Evolutionary conservation across 2,888 invertebrate genomes (phyloP).

Genomic region (Julus scanicus): DNA sequence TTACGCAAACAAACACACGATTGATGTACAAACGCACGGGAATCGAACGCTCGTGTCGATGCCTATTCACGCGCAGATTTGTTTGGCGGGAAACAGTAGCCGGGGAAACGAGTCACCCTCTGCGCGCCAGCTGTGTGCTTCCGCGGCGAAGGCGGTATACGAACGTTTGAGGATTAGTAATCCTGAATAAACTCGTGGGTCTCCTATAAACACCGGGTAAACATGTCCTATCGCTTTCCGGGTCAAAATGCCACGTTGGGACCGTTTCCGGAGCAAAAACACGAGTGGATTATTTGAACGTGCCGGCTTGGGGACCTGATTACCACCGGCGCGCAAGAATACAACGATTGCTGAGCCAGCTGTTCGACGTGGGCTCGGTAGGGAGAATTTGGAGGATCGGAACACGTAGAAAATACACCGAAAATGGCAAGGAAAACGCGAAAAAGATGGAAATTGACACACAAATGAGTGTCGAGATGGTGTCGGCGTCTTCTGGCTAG

Average conservation of each 20-base stretch:
- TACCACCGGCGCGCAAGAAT: neutral
- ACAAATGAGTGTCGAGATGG: no score
- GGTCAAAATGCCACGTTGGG: neutral
- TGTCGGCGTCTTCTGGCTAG: neutral
- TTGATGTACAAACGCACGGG: neutral
- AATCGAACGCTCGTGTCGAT: neutral
- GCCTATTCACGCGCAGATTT: constrained; percentile 8
- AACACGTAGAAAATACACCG: neutral
- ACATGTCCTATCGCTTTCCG: no score
- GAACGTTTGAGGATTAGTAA: no score
- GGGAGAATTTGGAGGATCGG: neutral
- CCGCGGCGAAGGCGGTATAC: neutral
- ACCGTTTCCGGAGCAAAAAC: neutral
- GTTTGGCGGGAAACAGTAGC: constrained; percentile 37
- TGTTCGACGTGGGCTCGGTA: constrained; percentile 4
- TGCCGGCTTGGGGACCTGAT: neutral
- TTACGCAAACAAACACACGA: no score
- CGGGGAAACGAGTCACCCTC: constrained; percentile 5
- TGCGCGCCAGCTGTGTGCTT: neutral
- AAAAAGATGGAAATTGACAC: neutral
- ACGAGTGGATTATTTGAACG: constrained; percentile 1
- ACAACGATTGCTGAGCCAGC: constrained; percentile 15
- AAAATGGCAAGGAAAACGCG: neutral
- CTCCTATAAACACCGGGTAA: no score
- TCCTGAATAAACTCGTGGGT: no score